A percentile compares a stretch with the other conserved stretches of the same genome.
phyloP scores from a whole-genome alignment of 2,797 vertebrate genomes.

The Sylvilagus floridanus region DNA sequence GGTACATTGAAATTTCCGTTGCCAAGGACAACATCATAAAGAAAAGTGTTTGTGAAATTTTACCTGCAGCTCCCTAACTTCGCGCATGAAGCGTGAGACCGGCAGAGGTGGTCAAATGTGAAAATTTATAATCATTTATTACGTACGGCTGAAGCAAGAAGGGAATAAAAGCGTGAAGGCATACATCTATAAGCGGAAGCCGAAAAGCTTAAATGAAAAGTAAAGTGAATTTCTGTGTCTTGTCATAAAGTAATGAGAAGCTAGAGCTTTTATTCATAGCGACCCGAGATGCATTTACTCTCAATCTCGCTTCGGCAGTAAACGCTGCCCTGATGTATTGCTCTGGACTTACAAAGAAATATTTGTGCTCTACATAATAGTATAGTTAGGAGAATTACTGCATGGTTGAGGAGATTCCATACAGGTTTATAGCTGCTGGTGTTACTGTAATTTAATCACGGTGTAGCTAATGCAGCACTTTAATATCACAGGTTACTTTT shows the following conservation, averaged over 20 bases:
- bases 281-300: constrained; percentile 90
- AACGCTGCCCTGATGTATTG: constrained; percentile 93
- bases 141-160: constrained; percentile 90
- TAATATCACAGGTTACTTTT: constrained; percentile 89
- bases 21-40: constrained; percentile 98
- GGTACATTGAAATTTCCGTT: constrained; percentile 97
- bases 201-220: constrained; percentile 93
- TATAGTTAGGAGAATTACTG: constrained; percentile 90
- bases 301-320: constrained; percentile 90
- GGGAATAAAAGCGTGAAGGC: constrained; percentile 94
- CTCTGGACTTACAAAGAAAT: constrained; percentile 91
- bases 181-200: constrained; percentile 92
- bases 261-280: constrained; percentile 93
- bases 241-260: constrained; percentile 94
- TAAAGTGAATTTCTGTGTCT: constrained; percentile 95
- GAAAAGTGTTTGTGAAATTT: constrained; percentile 95
- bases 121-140: constrained; percentile 98
- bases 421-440: constrained; percentile 90
- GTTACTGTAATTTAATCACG: constrained; percentile 91
- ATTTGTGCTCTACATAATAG: constrained; percentile 92
- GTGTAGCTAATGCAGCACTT: constrained; percentile 90
- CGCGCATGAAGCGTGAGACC: constrained; percentile 92
- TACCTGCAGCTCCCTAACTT: constrained; percentile 94
- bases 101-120: constrained; percentile 94
- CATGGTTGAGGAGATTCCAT: constrained; percentile 90